These are phyloP conservation scores for Mesorhabditis sp. DNA, from an alignment of 2,888 invertebrate species.

Conservation along the genomic window DNA sequence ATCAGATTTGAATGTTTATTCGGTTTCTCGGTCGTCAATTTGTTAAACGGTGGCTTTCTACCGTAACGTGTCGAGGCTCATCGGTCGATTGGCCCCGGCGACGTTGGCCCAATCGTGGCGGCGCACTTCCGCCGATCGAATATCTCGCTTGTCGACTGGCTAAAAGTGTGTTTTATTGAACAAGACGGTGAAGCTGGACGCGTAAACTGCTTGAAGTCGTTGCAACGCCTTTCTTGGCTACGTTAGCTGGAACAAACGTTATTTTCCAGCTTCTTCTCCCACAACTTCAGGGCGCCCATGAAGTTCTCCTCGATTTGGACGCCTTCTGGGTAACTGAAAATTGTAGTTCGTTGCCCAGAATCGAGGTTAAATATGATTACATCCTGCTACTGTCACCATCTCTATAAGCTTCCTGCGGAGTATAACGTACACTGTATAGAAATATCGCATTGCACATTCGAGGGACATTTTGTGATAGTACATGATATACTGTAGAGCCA, in stretches of 20 bases:
- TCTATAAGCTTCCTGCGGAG: not conserved
- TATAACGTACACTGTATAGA: not conserved
- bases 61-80: not conserved
- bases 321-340: not conserved
- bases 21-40: too few species aligned
- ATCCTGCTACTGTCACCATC: not conserved
- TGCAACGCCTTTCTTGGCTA: not conserved
- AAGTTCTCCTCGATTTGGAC: not conserved
- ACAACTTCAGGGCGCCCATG: not conserved
- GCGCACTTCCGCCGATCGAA: not conserved
- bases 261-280: not conserved
- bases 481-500: not conserved
- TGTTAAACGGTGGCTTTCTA: too few species aligned
- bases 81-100: not conserved
- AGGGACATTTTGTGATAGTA: constrained; percentile 1
- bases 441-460: not conserved
- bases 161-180: not conserved
- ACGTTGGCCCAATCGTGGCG: not conserved
- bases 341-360: too few species aligned
- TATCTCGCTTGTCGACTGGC: not conserved
- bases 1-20: too few species aligned
- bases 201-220: too few species aligned
- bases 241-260: not conserved
- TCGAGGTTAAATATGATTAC: not conserved
- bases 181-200: not conserved